These are phyloP conservation scores for Uria lomvia DNA, from an alignment of 2,113 vertebrate species.

Conservation along the genomic window DNA sequence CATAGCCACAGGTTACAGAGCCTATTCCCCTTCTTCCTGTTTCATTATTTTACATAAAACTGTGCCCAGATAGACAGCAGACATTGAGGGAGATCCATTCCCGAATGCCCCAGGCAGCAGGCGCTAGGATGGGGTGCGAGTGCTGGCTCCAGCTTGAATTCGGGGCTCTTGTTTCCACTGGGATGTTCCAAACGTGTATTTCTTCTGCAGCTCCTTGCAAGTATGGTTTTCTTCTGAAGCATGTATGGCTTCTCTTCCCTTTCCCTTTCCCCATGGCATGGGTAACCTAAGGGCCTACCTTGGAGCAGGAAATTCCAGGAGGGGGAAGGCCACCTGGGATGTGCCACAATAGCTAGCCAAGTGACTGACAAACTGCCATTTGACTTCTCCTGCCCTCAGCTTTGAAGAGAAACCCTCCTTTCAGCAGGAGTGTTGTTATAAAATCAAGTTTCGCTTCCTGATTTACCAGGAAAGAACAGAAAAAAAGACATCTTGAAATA, in stretches of 20 bases:
- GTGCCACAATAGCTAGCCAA: not conserved
- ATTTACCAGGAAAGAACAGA: not conserved
- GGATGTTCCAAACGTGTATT: not conserved
- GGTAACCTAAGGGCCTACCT: conserved; percentile 43
- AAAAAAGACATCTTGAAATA: not conserved
- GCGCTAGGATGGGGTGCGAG: fast-evolving
- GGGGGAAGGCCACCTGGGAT: conserved; percentile 7
- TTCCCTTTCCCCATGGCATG: not conserved
- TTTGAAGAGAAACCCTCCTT: not conserved
- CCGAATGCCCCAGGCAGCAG: not conserved
- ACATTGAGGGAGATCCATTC: not conserved
- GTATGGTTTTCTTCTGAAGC: not conserved
- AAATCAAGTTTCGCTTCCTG: conserved; percentile 5
- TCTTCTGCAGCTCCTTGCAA: not conserved
- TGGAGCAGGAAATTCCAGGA: conserved; percentile 45
- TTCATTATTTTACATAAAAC: not conserved
- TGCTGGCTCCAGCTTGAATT: not conserved
- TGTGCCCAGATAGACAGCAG: not conserved
- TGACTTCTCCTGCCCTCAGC: not conserved
- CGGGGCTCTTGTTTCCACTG: not conserved
- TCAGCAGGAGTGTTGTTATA: not conserved
- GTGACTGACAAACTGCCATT: conserved; percentile 6
- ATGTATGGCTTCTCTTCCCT: not conserved
- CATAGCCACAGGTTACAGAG: not conserved
- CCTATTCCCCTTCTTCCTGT: not conserved